These are phyloP conservation scores for Thermophis baileyi DNA, from an alignment of 2,113 vertebrate species.

Conservation along the genomic window DNA sequence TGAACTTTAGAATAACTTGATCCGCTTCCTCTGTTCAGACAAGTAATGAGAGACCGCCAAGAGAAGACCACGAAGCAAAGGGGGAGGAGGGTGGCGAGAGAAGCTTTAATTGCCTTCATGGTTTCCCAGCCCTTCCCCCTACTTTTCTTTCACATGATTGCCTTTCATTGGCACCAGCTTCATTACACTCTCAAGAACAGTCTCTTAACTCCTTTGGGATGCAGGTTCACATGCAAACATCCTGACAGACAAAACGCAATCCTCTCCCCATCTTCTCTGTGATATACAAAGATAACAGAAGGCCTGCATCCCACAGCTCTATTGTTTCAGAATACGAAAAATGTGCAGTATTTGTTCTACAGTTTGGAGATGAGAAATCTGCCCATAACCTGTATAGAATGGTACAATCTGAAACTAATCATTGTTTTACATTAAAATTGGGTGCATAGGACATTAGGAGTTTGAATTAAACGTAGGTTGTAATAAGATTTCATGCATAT, in stretches of 20 bases:
- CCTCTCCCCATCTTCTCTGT: background rate
- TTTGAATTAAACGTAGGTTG: background rate
- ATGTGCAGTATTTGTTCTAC: background rate
- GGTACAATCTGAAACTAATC: background rate
- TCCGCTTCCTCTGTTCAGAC: conserved; percentile 13
- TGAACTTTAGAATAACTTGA: rapidly evolving
- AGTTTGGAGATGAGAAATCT: background rate
- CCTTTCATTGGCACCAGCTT: background rate
- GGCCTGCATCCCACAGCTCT: background rate
- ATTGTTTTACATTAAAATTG: background rate
- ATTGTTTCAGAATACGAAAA: background rate
- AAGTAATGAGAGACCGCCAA: background rate
- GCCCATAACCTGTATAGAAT: no score
- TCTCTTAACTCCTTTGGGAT: conserved; percentile 13
- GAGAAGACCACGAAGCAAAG: no score
- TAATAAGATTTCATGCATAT: background rate
- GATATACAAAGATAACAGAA: background rate
- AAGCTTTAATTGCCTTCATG: background rate
- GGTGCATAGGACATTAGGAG: background rate
- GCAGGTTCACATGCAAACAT: conserved; percentile 9
- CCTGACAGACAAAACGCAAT: background rate
- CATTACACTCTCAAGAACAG: background rate
- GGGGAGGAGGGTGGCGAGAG: background rate
- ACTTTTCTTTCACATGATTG: background rate
- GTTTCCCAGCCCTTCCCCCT: background rate